Base-by-base conservation (phyloP, 1,140 invertebrate genomes). In the Xylocopa sonorina region DNA sequence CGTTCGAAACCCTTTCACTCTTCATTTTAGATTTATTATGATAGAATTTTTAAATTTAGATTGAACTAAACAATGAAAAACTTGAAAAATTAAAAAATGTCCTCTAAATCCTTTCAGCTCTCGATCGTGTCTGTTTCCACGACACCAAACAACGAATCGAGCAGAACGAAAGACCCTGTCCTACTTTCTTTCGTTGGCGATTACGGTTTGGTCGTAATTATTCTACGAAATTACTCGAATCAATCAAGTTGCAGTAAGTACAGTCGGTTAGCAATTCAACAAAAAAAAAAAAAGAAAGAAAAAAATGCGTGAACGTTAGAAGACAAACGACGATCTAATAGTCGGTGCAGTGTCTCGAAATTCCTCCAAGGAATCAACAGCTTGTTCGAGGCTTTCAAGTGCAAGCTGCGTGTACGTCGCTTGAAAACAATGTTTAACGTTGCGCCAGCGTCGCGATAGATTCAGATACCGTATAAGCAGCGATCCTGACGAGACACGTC, bases 181-280 rank as follows among this genome's bases (percentile, higher is more conserved):
- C 24, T 27, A 24, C 0, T 51, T 60, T 57, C 29, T 27, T 29
- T 64, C 38, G 16, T 55, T 18, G 43, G 48, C 34, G 46, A 68
- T 76, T 50, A 9, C 48, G 2, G 18, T 53, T 29, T 14, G 41
- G 24, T 78, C 46, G 32, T 10, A 72, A 27, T 62, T 51, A 50
- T n/a, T 71, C 67, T 71, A 71, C 16, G 10, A 68, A 55, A 55
- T 66, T 55, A 77, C 64, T 74, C 41, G 62, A 74, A 29, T n/a
- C 75, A 48, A 0, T 48, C n/a, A 57, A 53, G 29, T n/a, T 38
- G 29, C 50, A 10, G 71, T 75, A 80, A 75, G 71, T 10, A 58
- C 78, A 80, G 71, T 80, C 71, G 78, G 48, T 80, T 41, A 29
- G 16, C 6, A 9, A 16, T 0, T 27, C 41, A 3, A 21, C 21